Evolutionary conservation across 2,797 vertebrate genomes (phyloP), one percentile per base, ranked within the genome.

Genomic region (Sebastes hubbsi): DNA sequence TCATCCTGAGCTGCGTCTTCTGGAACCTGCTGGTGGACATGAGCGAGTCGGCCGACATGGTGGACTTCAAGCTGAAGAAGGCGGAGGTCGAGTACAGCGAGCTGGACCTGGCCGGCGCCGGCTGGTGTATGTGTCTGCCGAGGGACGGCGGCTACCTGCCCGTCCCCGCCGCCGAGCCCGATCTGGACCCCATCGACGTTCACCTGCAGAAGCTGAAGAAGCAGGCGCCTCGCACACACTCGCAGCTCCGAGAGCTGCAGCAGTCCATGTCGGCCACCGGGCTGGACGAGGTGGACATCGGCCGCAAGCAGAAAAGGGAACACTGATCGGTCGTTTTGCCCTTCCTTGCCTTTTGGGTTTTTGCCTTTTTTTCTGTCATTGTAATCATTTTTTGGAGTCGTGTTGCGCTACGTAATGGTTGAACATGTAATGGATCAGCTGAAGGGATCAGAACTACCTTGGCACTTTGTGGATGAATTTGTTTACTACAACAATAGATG

Each of bases 61-160:
- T 97, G 67, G 97, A 98, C 92, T 97, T 96, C 91, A 96, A 78
- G 46, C 89, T 95, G 78, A 94, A 95, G 75, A 76, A 78, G 72
- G 34, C 80, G 0, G 95, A 94, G n/a, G 89, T 96, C 3, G 75
- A 94, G 52, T 95, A 95, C 25, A 92, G 90, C 13, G 85, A 96
- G 0, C 91, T 97, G 87, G 97, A 98, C 79, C 95, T 97, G 72
- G 91, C 92, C 0, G 97, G 97, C 0, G 97, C 97, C 0, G 97
- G 97, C 22, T 98, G 97, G 93, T 97, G 97, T 75, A 95, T 97
- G 95, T 98, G 97, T 73, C 88, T 98, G 82, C 97, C 97, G 14
- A 89, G 94, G 75, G 97, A 97, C 13, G 96, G 95, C 0, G 97
- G 97, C 6, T 98, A 98, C 90, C 78, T 97, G 24, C 97, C 97